Evolutionary conservation across 1,140 invertebrate species (phyloP), one percentile per base, ranked within the genome.

Genomic region (Trinorchestia longiramus): DNA sequence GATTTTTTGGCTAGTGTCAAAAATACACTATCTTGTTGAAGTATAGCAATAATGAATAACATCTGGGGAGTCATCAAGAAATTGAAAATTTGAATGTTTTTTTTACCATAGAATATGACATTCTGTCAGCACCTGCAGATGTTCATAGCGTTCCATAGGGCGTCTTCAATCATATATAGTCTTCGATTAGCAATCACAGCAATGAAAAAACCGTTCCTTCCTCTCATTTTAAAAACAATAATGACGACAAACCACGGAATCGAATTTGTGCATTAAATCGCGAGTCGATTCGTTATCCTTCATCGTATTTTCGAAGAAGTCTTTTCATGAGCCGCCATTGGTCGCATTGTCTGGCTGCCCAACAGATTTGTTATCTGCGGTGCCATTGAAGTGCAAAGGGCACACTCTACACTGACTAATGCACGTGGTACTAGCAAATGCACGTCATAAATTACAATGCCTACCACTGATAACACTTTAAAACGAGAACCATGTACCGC

Each of bases 401-500:
- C 92, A 43, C 92, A 45, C 92, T 45, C 92, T n/a, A 94, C 92
- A 43, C 92, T 43, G 43, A 44, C 43, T 45, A 94, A 94, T 94
- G 92, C 44, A 45, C 92, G 44, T 43, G 92, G 43, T 45, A 94
- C 44, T 44, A 43, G 43, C 92, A 94, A 28, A 94, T 94, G 92
- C 43, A 94, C 43, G 44, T 47, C 43, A 94, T 94, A 45, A 44
- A 94, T 94, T 94, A 94, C 92, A 15, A n/a, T 47, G 44, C 92
- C 44, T 45, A 45, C 92, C 6, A 94, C 43, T 45, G 92, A 94
- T 94, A 94, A 94, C 41, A 47, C 41, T 94, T 43, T 45, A 94
- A 94, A 94, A 44, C 44, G 40, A 45, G 44, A 42, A 90, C 41
- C 88, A 43, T 77, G 62, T 3, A 36, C 28, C 62, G 62, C 1